Conservation (phyloP, 2,888 invertebrate genomes). For the Drosophila melanosoma region DNA sequence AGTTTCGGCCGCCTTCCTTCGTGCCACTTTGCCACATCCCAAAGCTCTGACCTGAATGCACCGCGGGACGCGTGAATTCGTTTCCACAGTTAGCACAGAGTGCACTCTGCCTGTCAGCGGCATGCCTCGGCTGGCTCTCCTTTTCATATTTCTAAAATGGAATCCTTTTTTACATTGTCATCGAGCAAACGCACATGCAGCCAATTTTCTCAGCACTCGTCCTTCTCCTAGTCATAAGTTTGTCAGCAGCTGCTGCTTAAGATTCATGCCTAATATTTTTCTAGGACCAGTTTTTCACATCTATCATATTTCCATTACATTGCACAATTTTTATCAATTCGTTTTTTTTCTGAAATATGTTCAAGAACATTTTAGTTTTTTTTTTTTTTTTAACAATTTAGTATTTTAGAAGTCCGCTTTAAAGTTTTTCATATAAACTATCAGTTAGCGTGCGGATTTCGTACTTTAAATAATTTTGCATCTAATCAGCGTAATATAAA, state of each 20-base stretch:
- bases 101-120: constrained; percentile 41
- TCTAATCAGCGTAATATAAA: neutral
- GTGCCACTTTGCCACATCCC: constrained; percentile 23
- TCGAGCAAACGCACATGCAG: constrained; percentile 31
- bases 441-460: neutral
- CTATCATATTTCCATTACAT: constrained; percentile 11
- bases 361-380: neutral
- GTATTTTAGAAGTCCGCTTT: neutral
- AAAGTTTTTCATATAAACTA: neutral
- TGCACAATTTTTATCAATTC: constrained; percentile 2
- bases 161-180: constrained; percentile 47
- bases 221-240: constrained; percentile 19
- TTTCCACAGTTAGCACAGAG: constrained; percentile 21
- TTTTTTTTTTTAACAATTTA: neutral
- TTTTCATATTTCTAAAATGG: constrained; percentile 41
- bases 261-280: constrained; percentile 23
- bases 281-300: constrained; percentile 17
- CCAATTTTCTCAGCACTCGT: constrained; percentile 44
- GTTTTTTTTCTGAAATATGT: neutral
- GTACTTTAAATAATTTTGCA: neutral
- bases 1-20: constrained; percentile 18
- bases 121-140: constrained; percentile 34
- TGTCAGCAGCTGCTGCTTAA: constrained; percentile 35
- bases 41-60: constrained; percentile 53
- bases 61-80: constrained; percentile 38